Conservation (phyloP, 2,888 invertebrate genomes). For the Choristoneura rosaceana region DNA sequence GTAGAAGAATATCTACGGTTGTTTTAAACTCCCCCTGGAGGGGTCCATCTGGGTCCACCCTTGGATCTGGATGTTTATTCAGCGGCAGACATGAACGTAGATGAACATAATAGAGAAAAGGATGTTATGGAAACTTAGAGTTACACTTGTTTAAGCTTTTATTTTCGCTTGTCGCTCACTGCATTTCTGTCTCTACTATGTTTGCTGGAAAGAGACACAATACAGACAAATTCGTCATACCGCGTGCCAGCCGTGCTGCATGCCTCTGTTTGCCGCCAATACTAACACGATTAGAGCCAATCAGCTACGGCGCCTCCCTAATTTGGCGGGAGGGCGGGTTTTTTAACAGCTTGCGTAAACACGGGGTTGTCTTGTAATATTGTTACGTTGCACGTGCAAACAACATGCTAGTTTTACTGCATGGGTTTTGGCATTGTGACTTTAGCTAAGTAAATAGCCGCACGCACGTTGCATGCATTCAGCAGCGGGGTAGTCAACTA, state of each 20-base stretch:
- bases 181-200: background rate
- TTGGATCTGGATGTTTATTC: no score
- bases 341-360: slow-evolving; percentile 82
- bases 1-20: no score
- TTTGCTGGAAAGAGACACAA: background rate
- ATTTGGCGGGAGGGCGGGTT: slow-evolving; percentile 81
- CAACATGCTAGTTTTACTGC: slow-evolving; percentile 27
- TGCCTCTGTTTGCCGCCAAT: slow-evolving; percentile 69
- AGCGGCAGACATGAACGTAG: no score
- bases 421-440: background rate
- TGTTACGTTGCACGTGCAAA: slow-evolving; percentile 35
- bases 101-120: no score
- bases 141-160: background rate
- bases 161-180: background rate
- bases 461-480: background rate
- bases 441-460: background rate
- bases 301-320: slow-evolving; percentile 82
- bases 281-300: slow-evolving; percentile 84
- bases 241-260: background rate
- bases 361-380: slow-evolving; percentile 46
- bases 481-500: background rate
- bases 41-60: no score
- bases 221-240: background rate
- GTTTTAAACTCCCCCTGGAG: no score
- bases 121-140: no score